Percentiles rank a stretch among this genome's conserved stretches.
Evolutionary conservation across 2,113 vertebrate genomes (phyloP).

Genomic region (Vulpes ferrilata): DNA sequence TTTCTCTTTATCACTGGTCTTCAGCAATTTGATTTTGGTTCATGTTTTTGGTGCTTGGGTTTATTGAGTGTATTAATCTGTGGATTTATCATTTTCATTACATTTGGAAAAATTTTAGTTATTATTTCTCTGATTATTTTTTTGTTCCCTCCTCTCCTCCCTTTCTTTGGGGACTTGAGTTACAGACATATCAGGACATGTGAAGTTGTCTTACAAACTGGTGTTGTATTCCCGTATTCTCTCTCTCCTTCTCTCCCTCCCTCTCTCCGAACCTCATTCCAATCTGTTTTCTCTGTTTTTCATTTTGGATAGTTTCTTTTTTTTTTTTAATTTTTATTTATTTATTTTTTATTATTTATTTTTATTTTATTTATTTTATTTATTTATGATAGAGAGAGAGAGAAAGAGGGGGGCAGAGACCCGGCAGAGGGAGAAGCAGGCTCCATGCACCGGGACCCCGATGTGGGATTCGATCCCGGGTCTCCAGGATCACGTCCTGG

Average conservation of each 20-base stretch:
- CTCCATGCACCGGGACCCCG: too few relatives aligned
- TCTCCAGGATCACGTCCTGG: too few relatives aligned
- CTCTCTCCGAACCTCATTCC: neutral
- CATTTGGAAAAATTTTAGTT: neutral
- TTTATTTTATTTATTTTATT: too few relatives aligned
- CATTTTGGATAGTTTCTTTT: neutral
- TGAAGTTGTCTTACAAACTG: neutral
- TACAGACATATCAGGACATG: accelerated
- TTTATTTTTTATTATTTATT: too few relatives aligned
- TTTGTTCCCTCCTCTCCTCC: too few relatives aligned
- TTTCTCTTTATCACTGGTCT: neutral
- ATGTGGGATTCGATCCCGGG: too few relatives aligned
- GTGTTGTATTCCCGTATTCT: neutral
- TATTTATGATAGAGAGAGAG: too few relatives aligned
- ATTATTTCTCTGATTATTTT: neutral
- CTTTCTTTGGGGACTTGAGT: neutral
- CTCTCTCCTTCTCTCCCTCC: too few relatives aligned
- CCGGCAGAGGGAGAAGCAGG: too few relatives aligned
- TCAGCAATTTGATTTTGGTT: neutral
- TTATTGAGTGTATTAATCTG: neutral
- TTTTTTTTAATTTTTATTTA: too few relatives aligned
- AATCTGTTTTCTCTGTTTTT: neutral
- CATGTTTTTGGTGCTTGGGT: neutral
- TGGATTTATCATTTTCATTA: neutral
- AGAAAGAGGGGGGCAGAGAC: too few relatives aligned